A percentile compares a stretch with the other conserved stretches of the same genome.
These are phyloP conservation scores for Ophion slaviceki DNA, from an alignment of 2,888 invertebrate species.

Conservation along the genomic window DNA sequence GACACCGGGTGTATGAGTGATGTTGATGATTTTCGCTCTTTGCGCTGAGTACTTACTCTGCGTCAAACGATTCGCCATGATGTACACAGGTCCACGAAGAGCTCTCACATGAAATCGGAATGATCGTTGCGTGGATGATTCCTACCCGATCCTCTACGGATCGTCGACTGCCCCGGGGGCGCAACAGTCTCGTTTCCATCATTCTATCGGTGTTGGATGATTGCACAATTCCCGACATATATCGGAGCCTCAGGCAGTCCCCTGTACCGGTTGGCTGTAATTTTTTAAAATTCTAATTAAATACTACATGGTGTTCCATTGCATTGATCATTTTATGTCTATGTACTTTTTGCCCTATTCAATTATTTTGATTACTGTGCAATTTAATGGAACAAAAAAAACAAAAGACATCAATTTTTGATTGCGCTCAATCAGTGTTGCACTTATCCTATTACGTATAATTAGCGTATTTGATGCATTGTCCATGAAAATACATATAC, in stretches of 20 bases:
- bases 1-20: not conserved
- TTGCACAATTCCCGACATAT: not conserved
- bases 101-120: slow-evolving; percentile 3
- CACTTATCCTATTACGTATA: not conserved
- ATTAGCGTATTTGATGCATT: not conserved
- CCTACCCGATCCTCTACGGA: not conserved
- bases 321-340: not conserved
- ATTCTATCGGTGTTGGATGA: not conserved
- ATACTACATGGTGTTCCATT: not conserved
- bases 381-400: not conserved
- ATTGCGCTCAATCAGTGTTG: not conserved
- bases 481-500: not conserved
- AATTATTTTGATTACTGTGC: not conserved
- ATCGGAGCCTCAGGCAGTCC: not conserved
- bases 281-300: not conserved
- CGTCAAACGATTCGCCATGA: not conserved
- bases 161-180: not conserved
- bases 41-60: not conserved
- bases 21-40: not conserved
- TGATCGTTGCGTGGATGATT: not conserved
- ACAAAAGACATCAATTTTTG: not conserved
- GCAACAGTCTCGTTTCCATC: not conserved
- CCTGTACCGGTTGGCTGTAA: not conserved
- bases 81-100: not conserved
- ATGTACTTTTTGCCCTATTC: not conserved